phyloP scores from a whole-genome alignment of 2,888 invertebrate species.

The Nebria brevicollis region DNA sequence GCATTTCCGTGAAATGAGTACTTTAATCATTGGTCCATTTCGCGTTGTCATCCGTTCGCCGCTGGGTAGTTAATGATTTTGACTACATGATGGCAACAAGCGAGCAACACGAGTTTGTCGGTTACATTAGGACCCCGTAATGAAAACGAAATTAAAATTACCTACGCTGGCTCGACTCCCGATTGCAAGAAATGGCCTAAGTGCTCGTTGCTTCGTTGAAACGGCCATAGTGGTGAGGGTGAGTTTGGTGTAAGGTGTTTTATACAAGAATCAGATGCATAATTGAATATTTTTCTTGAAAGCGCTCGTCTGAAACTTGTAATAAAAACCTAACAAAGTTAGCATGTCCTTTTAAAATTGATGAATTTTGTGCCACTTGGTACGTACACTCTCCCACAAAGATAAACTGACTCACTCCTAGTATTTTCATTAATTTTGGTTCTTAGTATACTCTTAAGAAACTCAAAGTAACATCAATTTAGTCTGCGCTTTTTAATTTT shows the following conservation, averaged over 20 bases:
- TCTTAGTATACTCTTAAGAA: too few species aligned
- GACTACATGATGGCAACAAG: neutral
- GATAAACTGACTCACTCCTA: too few species aligned
- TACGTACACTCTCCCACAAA: too few species aligned
- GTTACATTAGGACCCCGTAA: neutral
- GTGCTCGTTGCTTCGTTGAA: neutral
- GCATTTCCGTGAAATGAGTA: neutral
- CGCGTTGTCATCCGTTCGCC: neutral
- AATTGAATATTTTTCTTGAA: conserved; percentile 21
- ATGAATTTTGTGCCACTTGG: conserved; percentile 10
- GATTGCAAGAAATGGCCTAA: neutral
- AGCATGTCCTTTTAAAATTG: conserved; percentile 3
- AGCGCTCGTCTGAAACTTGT: conserved; percentile 11
- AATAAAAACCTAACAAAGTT: conserved; percentile 9
- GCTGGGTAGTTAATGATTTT: neutral
- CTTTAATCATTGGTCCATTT: conserved; percentile 1
- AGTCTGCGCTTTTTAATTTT: too few species aligned
- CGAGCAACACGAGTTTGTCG: neutral
- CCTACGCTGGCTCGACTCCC: neutral
- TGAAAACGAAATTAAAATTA: conserved; percentile 11
- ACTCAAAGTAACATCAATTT: too few species aligned
- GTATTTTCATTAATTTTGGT: too few species aligned
- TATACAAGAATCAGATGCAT: conserved; percentile 15
- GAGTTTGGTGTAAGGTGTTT: neutral
- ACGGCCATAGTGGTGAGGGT: too few species aligned